phyloP scores from a whole-genome alignment of 2,797 vertebrate genomes.

The Borostomias antarcticus region DNA sequence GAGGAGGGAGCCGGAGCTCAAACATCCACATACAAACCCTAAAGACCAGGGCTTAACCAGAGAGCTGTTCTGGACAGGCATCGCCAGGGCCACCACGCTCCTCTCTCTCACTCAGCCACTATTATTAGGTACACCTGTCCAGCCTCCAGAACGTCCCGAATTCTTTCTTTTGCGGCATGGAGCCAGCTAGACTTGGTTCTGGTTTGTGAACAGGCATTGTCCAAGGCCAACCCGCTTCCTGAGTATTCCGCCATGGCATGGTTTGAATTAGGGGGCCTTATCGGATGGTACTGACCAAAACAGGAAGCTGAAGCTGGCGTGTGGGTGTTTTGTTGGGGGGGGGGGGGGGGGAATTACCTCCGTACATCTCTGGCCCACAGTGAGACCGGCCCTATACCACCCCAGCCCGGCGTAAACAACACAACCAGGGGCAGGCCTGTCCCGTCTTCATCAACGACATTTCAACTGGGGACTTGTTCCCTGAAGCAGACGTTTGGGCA shows the following conservation, averaged over 20 bases:
- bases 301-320: slow-evolving; percentile 20
- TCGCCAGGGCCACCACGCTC: slow-evolving; percentile 33
- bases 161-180: too few relatives aligned
- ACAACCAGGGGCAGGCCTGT: too few relatives aligned
- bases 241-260: not conserved
- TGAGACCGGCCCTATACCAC: not conserved
- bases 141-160: too few relatives aligned
- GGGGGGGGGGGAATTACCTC: slow-evolving; percentile 4
- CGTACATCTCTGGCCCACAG: not conserved
- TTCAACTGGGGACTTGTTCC: not conserved
- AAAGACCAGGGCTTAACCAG: not conserved
- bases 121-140: too few relatives aligned
- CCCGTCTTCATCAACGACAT: not conserved
- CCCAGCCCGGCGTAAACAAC: not conserved
- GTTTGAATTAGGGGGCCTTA: slow-evolving; percentile 34
- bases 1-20: too few relatives aligned
- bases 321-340: slow-evolving; percentile 1
- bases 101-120: too few relatives aligned
- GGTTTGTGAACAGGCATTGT: too few relatives aligned
- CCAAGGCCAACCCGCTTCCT: not conserved
- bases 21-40: too few relatives aligned
- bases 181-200: too few relatives aligned
- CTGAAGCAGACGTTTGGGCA: not conserved
- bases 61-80: slow-evolving; percentile 14
- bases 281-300: slow-evolving; percentile 32